These are phyloP conservation scores for Amblyjoppa proteus DNA, from an alignment of 2,888 invertebrate species.

Conservation along the genomic window DNA sequence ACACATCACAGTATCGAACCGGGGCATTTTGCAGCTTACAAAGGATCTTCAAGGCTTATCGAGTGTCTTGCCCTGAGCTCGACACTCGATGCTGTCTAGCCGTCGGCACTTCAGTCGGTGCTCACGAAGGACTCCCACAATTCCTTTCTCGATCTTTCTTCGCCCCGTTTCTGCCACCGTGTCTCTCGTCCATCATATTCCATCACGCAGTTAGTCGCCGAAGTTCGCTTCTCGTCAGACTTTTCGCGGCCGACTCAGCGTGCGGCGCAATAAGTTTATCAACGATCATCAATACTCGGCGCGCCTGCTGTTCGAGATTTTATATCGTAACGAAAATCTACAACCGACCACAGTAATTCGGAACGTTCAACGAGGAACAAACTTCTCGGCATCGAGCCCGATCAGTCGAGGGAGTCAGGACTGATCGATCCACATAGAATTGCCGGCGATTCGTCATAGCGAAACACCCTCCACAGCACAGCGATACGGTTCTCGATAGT, in stretches of 20 bases:
- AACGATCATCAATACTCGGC: conserved; percentile 23
- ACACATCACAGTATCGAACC: too few species aligned
- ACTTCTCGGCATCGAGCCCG: conserved; percentile 25
- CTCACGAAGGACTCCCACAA: conserved; percentile 43
- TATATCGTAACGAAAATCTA: conserved; percentile 43
- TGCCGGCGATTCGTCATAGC: neutral
- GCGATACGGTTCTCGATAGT: neutral
- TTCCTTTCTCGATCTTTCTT: conserved; percentile 65
- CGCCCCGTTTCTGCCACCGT: conserved; percentile 24
- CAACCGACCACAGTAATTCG: conserved; percentile 16
- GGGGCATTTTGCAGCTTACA: neutral
- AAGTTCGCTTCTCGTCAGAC: conserved; percentile 25
- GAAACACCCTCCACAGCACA: neutral
- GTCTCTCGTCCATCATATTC: conserved; percentile 81
- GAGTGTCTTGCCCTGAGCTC: neutral
- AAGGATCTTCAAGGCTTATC: neutral
- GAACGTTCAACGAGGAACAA: neutral
- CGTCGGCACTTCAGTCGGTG: conserved; percentile 49
- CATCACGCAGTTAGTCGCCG: conserved; percentile 76
- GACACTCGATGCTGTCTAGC: conserved; percentile 1
- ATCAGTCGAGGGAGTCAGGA: neutral
- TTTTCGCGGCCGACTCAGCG: neutral
- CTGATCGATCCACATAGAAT: conserved; percentile 17
- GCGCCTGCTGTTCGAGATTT: conserved; percentile 43
- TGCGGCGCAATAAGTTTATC: conserved; percentile 34